Evolutionary conservation across 2,113 vertebrate genomes (phyloP).

Genomic region (Microcebus jonahi): DNA sequence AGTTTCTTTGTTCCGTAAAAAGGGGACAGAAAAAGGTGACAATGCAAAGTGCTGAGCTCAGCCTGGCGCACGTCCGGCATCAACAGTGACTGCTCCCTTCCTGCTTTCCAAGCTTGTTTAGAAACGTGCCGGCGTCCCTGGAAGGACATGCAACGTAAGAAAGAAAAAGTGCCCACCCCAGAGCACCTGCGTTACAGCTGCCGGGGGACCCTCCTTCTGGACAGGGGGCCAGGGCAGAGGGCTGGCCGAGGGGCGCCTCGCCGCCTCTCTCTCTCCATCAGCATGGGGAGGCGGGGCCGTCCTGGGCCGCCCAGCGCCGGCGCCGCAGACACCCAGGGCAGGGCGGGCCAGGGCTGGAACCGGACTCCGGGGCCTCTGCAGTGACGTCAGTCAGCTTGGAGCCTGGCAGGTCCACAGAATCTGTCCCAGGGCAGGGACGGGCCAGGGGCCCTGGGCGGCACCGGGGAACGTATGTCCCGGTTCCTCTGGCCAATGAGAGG

Average conservation of each 20-base stretch:
- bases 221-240: not conserved
- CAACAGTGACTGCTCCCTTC: not conserved
- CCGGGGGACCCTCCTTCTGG: not conserved
- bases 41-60: not conserved
- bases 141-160: too few species aligned
- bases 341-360: not conserved
- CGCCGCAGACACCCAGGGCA: not conserved
- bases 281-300: not conserved
- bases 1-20: not conserved
- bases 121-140: rapidly evolving
- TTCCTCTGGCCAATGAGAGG: not conserved
- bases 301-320: not conserved
- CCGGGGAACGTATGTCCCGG: not conserved
- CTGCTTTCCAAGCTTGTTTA: not conserved
- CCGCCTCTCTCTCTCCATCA: not conserved
- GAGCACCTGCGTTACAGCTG: not conserved
- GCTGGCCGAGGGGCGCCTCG: not conserved
- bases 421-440: not conserved
- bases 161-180: too few species aligned
- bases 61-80: not conserved
- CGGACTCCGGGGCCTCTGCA: not conserved
- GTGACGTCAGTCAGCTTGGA: not conserved
- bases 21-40: not conserved
- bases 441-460: not conserved
- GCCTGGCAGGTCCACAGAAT: not conserved